Percentiles rank a stretch among this genome's conserved stretches.
Evolutionary conservation across 53 echinoderm and acorn worm species (phyloP).

Genomic region (Mesocentrotus franciscanus): DNA sequence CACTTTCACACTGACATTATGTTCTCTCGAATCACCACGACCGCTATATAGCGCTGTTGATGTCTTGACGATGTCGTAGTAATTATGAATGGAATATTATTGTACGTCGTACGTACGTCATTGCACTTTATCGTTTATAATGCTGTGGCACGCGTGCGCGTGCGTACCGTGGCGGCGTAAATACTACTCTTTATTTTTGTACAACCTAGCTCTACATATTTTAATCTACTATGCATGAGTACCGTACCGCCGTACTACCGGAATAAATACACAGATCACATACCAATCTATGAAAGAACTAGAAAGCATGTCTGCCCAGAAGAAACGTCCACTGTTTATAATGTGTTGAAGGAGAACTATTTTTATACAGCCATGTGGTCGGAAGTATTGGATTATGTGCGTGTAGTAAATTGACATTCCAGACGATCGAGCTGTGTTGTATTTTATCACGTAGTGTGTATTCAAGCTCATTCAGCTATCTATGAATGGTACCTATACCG

Average conservation of each 20-base stretch:
- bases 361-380: constrained; percentile 8
- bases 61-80: too few species aligned
- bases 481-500: constrained; percentile 15
- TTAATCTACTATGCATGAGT: too few species aligned
- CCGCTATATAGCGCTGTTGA: too few species aligned
- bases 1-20: too few species aligned
- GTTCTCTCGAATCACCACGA: too few species aligned
- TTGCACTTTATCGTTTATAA: constrained; percentile 13
- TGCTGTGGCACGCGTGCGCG: not conserved
- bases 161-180: too few species aligned
- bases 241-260: too few species aligned
- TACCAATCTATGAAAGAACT: not conserved
- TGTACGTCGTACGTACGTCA: not conserved
- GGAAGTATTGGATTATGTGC: constrained; percentile 48
- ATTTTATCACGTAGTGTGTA: not conserved
- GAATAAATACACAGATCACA: not conserved
- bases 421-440: constrained; percentile 24
- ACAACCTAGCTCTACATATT: too few species aligned
- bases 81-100: constrained; percentile 35
- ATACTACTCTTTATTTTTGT: too few species aligned
- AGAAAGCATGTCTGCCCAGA: not conserved
- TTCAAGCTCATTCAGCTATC: constrained; percentile 30
- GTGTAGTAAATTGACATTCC: constrained; percentile 41
- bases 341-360: not conserved
- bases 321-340: not conserved